Evolutionary conservation across 1,140 invertebrate genomes (phyloP).

Genomic region (Hycleus phaleratus): DNA sequence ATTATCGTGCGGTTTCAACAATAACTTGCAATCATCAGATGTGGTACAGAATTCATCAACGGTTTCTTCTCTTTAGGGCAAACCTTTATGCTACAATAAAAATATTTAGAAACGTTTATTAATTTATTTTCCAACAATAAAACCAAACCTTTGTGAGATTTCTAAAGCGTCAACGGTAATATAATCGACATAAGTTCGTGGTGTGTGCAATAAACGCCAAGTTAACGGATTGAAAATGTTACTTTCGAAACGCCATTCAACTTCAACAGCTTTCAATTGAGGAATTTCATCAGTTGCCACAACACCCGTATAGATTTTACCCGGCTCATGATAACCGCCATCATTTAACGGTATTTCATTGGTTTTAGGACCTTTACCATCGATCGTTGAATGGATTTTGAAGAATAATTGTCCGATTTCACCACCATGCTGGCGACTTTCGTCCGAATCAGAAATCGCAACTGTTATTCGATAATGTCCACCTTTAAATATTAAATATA

Average conservation of each 20-base stretch:
- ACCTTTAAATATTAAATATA: constrained; percentile 44
- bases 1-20: constrained; percentile 17
- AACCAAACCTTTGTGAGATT: constrained; percentile 49
- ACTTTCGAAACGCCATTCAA: constrained; percentile 70
- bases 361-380: constrained; percentile 33
- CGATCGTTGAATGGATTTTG: constrained; percentile 52
- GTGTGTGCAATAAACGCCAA: constrained; percentile 66
- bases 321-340: constrained; percentile 59
- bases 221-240: constrained; percentile 74
- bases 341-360: constrained; percentile 25
- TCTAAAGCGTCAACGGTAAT: constrained; percentile 65
- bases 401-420: constrained; percentile 67
- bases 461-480: constrained; percentile 67
- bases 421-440: constrained; percentile 64
- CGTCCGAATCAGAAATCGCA: constrained; percentile 62
- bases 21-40: constrained; percentile 28
- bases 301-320: constrained; percentile 58
- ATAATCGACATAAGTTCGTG: constrained; percentile 61
- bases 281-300: constrained; percentile 59
- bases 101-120: background rate
- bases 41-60: constrained; percentile 38
- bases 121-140: no score
- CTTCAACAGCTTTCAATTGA: constrained; percentile 53
- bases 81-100: constrained; percentile 47
- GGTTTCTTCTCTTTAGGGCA: constrained; percentile 50